phyloP scores from a whole-genome alignment of 2,113 vertebrate species.

The Parotia lawesii region DNA sequence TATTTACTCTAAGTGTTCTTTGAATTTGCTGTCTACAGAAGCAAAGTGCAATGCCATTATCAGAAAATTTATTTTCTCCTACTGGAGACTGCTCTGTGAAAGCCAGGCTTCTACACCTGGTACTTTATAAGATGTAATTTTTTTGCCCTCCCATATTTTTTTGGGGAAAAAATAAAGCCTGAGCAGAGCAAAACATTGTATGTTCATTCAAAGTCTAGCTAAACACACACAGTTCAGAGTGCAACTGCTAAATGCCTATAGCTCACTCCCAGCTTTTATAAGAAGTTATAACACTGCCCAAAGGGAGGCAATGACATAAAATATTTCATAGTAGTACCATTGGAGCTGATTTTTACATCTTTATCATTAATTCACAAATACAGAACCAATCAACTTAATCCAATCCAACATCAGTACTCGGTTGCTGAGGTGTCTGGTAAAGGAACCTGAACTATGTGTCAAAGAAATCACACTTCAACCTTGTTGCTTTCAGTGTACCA shows the following conservation, averaged over 20 bases:
- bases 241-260: not conserved
- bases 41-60: constrained; percentile 3
- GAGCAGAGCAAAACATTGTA: not conserved
- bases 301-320: not conserved
- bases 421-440: not conserved
- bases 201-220: not conserved
- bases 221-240: not conserved
- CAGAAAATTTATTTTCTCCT: constrained; percentile 28
- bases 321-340: not conserved
- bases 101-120: not conserved
- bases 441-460: not conserved
- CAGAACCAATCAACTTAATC: not conserved
- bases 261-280: not conserved
- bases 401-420: not conserved
- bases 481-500: not conserved
- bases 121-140: not conserved
- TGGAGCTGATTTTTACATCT: not conserved
- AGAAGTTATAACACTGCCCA: not conserved
- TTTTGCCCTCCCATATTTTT: not conserved
- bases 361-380: not conserved
- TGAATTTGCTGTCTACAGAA: constrained; percentile 21
- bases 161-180: not conserved
- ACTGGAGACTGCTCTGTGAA: not conserved
- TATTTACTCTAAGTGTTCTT: constrained; percentile 41
- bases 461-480: not conserved